These are phyloP conservation scores for Ctenodactylus gundi DNA, from an alignment of 2,113 vertebrate species.

Conservation along the genomic window DNA sequence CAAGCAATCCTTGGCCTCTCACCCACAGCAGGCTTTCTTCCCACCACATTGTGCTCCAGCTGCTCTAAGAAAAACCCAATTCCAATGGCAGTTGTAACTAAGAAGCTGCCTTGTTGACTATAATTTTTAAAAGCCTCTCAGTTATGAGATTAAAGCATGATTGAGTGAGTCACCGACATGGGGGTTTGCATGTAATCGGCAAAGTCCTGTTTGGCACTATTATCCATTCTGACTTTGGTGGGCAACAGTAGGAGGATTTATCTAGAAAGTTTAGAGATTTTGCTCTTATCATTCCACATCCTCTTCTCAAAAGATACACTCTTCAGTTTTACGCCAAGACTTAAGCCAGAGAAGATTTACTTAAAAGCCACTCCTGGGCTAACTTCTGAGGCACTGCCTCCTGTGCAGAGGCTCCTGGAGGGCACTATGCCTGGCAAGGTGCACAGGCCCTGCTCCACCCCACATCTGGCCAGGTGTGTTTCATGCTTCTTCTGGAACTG, in stretches of 20 bases:
- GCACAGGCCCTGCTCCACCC: not conserved
- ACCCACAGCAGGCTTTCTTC: slow-evolving; percentile 22
- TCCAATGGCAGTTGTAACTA: slow-evolving; percentile 46
- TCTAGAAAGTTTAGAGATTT: slow-evolving; percentile 23
- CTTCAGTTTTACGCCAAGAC: not conserved
- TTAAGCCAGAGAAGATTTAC: slow-evolving; percentile 13
- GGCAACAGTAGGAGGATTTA: not conserved
- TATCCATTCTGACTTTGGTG: not conserved
- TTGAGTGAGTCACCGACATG: slow-evolving; percentile 67
- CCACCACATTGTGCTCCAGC: slow-evolving; percentile 31
- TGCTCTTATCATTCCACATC: not conserved
- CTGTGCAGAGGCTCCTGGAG: not conserved
- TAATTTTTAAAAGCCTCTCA: slow-evolving; percentile 47
- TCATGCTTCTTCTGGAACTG: not conserved
- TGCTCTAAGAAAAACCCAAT: slow-evolving; percentile 8
- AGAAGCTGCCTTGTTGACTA: slow-evolving; percentile 53
- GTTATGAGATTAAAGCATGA: slow-evolving; percentile 75
- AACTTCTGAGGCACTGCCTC: not conserved
- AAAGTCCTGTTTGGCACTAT: not conserved
- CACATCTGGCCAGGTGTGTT: not conserved
- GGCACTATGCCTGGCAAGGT: not conserved
- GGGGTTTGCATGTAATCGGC: slow-evolving; percentile 59
- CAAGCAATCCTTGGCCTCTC: slow-evolving; percentile 53
- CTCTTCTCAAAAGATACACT: not conserved
- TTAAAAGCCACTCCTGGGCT: not conserved